Base-by-base conservation (phyloP, 2,888 invertebrate genomes). In the Caradrina clavipalpis region DNA sequence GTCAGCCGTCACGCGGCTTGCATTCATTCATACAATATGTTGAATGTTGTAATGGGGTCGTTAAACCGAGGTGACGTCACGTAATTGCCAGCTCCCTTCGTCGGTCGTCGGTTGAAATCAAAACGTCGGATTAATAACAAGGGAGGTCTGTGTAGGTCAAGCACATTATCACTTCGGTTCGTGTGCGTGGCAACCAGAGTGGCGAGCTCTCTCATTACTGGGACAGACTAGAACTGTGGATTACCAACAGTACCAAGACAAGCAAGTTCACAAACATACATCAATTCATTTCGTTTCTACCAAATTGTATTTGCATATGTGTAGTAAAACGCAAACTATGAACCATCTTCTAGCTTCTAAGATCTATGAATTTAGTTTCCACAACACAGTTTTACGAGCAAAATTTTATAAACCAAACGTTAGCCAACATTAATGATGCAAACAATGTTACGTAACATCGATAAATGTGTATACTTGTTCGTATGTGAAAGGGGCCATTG, bases 21-120 rank as follows among this genome's bases (percentile, higher is more conserved):
- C 95, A 95, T 94, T 95, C 95, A 95, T 95, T 96, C 95, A 94
- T 94, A 93, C 92, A 93, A 93, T 94, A 94, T 94, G 93, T 92
- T 92, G 91, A 92, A 92, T 92, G 92, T 94, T 94, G 92, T 95
- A 95, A 95, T 95, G 92, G 95, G 95, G 95, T 95, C 95, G 95
- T 95, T 96, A 95, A 95, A 95, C 95, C 89, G 91, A 84, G 90
- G 90, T 94, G 95, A 95, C 95, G 95, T 96, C 95, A 95, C 93
- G 89, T 95, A 96, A 95, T 95, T 95, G 94, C 95, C 93, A 91
- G 91, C 92, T 94, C 95, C 95, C 95, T 94, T 93, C 91, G 91
- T 87, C 92, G 89, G 90, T 91, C 91, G 91, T 87, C 90, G 88
- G 90, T 93, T 93, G 91, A 94, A 95, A 95, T 95, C 95, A 95